These are phyloP conservation scores for Hylaeus volcanicus DNA, from an alignment of 1,140 invertebrate genomes.

Conservation along the genomic window DNA sequence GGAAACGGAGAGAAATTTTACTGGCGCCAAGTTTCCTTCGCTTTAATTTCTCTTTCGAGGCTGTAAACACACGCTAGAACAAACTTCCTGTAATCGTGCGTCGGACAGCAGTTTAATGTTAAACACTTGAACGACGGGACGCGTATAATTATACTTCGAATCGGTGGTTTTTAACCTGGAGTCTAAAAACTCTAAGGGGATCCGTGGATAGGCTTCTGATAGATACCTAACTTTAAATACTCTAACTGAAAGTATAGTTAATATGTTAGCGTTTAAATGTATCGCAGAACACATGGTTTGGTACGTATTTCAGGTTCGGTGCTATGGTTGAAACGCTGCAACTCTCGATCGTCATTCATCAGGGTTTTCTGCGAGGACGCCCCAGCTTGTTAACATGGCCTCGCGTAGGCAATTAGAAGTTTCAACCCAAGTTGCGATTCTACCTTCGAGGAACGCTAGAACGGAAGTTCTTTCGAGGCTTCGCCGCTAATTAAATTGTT, in stretches of 20 bases:
- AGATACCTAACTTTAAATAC: no score
- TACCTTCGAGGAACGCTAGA: neutral
- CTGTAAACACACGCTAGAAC: neutral
- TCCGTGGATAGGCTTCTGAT: no score
- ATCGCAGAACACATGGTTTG: no score
- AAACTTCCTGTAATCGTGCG: neutral
- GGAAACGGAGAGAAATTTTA: constrained; percentile 1
- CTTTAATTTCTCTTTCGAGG: constrained; percentile 13
- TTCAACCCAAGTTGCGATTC: constrained; percentile 10
- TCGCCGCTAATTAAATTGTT: constrained; percentile 56
- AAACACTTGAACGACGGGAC: no score
- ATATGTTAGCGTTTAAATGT: no score
- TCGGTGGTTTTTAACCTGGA: no score
- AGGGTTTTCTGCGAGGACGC: neutral
- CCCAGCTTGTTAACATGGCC: constrained; percentile 23
- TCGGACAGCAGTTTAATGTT: neutral
- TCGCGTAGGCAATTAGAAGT: constrained; percentile 34
- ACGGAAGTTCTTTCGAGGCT: constrained; percentile 41
- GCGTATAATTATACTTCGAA: no score
- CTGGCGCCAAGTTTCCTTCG: constrained; percentile 1
- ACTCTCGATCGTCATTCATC: neutral
- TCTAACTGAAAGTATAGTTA: no score
- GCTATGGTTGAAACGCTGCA: neutral
- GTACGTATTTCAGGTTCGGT: no score
- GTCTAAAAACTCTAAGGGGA: no score